Evolutionary conservation across 2,888 invertebrate species (phyloP), one percentile per base, ranked within the genome.

Genomic region (Stenotaenia linearis): DNA sequence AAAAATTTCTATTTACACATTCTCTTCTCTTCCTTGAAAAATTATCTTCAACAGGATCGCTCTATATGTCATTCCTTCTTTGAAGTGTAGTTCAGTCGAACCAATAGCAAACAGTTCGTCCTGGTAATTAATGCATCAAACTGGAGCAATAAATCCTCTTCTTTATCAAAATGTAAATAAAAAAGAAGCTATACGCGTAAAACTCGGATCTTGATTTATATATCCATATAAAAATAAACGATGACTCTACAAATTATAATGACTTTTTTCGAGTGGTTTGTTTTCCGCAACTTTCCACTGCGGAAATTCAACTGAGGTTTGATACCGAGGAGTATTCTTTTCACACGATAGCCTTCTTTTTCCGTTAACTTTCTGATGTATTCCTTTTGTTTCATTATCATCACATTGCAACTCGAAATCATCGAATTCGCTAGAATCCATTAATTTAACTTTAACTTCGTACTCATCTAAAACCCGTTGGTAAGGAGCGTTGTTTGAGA

Each of bases 401-500:
- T 12, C 23, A 40, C n/a, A 15, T n/a, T 18, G n/a, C 50, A 18
- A 9, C 10, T 56, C 56, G 23, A 69, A 50, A 50, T 50, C 69
- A 25, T 69, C 28, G 9, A 28, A 9, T 25, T 69, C 25, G 25
- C 3, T 0, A 28, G 12, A 5, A 69, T 69, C 69, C 69, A 69
- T 69, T 28, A 69, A 12, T 25, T 69, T 69, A 28, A 28, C 15
- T 25, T 69, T 69, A 28, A 28, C 15, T 6, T 69, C 28, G 28
- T 69, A 69, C n/a, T 69, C 69, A 15, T 69, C 69, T 69, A 69
- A 28, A 69, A 69, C 69, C 15, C 69, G 23, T n/a, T 69, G 69
- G 25, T 69, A 69, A 69, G 69, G 69, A 15, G 69, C 69, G 69
- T 69, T 69, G 15, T 69, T 69, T 10, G 69, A 69, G 69, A 69